These are phyloP conservation scores for Andrena cerasifolii DNA, from an alignment of 1,140 invertebrate genomes.

Conservation along the genomic window DNA sequence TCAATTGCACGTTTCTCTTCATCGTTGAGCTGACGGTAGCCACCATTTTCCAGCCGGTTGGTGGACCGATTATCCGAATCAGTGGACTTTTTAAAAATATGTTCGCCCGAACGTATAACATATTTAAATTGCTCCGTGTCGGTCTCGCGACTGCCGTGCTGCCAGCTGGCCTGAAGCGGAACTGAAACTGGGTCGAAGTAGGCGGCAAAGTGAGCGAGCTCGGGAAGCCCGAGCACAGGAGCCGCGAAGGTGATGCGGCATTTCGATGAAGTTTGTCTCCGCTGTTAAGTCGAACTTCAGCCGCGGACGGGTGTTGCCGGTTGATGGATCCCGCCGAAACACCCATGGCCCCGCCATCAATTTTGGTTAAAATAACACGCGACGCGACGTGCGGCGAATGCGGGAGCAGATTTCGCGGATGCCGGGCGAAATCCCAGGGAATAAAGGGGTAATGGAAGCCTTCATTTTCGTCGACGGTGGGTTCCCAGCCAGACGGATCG, in stretches of 20 bases:
- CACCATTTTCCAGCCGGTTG: background rate
- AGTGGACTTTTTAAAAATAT: conserved; percentile 52
- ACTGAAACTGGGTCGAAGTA: conserved; percentile 60
- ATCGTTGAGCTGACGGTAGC: no score
- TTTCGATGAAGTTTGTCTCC: conserved; percentile 54
- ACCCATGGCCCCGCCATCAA: conserved; percentile 13
- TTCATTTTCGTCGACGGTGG: background rate
- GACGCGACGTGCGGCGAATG: conserved; percentile 17
- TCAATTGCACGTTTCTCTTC: no score
- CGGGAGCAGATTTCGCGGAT: background rate
- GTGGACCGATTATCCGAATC: conserved; percentile 45
- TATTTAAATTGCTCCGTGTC: conserved; percentile 61
- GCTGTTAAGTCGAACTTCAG: conserved; percentile 52
- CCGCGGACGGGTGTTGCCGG: conserved; percentile 44
- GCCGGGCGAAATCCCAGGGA: background rate
- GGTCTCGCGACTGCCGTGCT: conserved; percentile 60
- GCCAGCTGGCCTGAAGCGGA: conserved; percentile 15
- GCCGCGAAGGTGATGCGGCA: conserved; percentile 55
- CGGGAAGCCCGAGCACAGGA: conserved; percentile 53
- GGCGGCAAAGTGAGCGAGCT: conserved; percentile 52
- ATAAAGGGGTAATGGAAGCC: background rate
- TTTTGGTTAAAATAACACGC: conserved; percentile 5
- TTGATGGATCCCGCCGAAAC: conserved; percentile 20
- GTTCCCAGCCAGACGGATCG: background rate
- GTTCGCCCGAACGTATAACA: conserved; percentile 55